Evolutionary conservation across 2,113 vertebrate species (phyloP), one percentile per base, ranked within the genome.

Genomic region (Siniperca chuatsi): DNA sequence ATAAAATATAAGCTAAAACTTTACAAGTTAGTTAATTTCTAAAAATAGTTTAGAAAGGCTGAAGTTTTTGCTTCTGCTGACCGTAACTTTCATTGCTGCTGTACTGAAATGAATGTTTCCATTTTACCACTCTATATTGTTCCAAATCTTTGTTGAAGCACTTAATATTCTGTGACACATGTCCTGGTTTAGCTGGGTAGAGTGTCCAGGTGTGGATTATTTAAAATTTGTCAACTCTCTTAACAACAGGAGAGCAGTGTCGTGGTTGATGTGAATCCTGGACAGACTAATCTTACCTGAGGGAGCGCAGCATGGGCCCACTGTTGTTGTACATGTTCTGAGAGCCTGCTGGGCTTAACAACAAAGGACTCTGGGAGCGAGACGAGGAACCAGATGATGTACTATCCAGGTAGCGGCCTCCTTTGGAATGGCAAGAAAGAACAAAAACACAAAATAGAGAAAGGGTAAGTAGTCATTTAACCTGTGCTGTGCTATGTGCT

Each of bases 331-430:
- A 94, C 20, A 92, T 92, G 55, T 93, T 89, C n/a, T 96, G 96
- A 60, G 96, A 95, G 1, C 81, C 96, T 52, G 96, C 96, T 0
- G 97, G 97, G 82, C 97, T 98, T 50, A 97, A 87, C 84, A 97
- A 79, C 90, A 97, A 89, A 0, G 97, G 97, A 94, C 97, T 98
- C 95, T 97, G 97, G 4, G 97, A 98, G 54, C 97, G 95, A 0
- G 97, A 97, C 0, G 97, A 98, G 0, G 97, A 98, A 48, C 96
- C 97, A 0, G 97, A 98, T 0, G 97, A 98, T 0, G 96, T 97
- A 64, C 97, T 98, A 29, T 97, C 97, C 93, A 98, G 90, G 86
- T 95, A 97, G 15, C 96, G 96, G 88, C 96, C 96, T 93, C 93
- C 91, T 93, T 75, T 21, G 18, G 16, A 61, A 67, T 54, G 20